Evolutionary conservation across 2,113 vertebrate genomes (phyloP).

Genomic region (Pollachius pollachius): DNA sequence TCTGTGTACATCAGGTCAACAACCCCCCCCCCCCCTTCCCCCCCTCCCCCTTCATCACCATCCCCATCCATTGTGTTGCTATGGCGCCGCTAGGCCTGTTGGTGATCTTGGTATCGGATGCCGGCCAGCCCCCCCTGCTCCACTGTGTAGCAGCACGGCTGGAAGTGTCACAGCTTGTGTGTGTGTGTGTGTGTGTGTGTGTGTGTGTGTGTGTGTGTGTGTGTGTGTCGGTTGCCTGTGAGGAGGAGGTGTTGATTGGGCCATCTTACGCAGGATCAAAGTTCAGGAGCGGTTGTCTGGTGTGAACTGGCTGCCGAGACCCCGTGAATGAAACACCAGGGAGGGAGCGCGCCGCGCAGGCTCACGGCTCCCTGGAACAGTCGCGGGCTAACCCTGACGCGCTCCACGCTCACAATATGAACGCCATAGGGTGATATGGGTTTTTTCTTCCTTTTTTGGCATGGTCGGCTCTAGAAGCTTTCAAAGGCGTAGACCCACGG

Average conservation of each 20-base stretch:
- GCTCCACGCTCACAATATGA: not conserved
- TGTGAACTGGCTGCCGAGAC: constrained; percentile 66
- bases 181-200: constrained; percentile 39
- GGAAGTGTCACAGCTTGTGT: constrained; percentile 65
- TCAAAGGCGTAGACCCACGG: no score
- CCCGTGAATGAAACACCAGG: constrained; percentile 75
- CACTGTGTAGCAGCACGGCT: constrained; percentile 43
- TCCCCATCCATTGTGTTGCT: constrained; percentile 54
- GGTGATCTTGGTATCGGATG: constrained; percentile 49
- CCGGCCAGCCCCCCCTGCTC: constrained; percentile 33
- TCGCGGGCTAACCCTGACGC: constrained; percentile 47
- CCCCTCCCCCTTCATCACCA: no score
- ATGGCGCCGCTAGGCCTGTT: constrained; percentile 61
- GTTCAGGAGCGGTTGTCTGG: constrained; percentile 63
- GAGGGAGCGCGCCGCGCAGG: constrained; percentile 57
- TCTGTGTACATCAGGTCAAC: constrained; percentile 13
- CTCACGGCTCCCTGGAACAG: constrained; percentile 35
- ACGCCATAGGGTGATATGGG: no score
- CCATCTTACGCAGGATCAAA: constrained; percentile 60
- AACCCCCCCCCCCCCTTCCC: constrained; percentile 1
- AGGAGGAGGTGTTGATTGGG: constrained; percentile 70
- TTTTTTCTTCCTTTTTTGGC: no score
- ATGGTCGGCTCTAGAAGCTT: no score
- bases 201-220: constrained; percentile 39
- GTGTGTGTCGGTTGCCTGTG: constrained; percentile 66